Evolutionary conservation across 2,888 invertebrate species (phyloP), one percentile per base, ranked within the genome.

Genomic region (Conistra vaccinii): DNA sequence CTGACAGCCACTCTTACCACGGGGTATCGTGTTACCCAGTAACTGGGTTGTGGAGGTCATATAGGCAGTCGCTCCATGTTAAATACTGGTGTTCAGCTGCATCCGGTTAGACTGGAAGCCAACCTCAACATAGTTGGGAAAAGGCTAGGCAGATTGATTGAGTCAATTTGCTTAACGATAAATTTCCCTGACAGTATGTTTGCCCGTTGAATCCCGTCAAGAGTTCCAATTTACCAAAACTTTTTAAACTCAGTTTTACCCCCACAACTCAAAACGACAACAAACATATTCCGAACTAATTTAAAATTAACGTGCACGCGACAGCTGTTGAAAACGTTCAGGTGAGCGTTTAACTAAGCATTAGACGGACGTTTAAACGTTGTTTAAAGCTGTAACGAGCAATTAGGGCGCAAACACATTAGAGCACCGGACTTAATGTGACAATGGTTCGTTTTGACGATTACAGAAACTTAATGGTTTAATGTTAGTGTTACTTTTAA

Each of bases 251-350:
- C 17, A 20, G 58, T 58, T 32, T 58, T 57, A 57, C 29, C 7
- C 29, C 4, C 66, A 39, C 32, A 42, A 29, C 51, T 32, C 4
- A 45, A 57, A 75, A 62, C 1, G 42, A 70, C 29, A 65, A 68
- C 58, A 65, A 63, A 84, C 60, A 74, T 55, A 84, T 58, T 74
- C 76, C 23, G n/a, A 72, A 68, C 62, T 70, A 84, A 84, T 83
- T 83, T 76, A 48, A 76, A 82, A 76, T 69, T 67, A 57, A 73
- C 69, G 55, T 35, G 58, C 60, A 69, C 9, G 69, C 85, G 58
- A 77, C 82, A 77, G 66, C 72, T 83, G 85, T 65, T 77, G 32
- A 9, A 39, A 85, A 76, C 63, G 62, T 70, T 68, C 85, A 83
- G 82, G 85, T 83, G 72, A 45, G 14, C 63, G 69, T 63, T 83